phyloP scores from a whole-genome alignment of 2,113 vertebrate species.

The Centropus unirufus region DNA sequence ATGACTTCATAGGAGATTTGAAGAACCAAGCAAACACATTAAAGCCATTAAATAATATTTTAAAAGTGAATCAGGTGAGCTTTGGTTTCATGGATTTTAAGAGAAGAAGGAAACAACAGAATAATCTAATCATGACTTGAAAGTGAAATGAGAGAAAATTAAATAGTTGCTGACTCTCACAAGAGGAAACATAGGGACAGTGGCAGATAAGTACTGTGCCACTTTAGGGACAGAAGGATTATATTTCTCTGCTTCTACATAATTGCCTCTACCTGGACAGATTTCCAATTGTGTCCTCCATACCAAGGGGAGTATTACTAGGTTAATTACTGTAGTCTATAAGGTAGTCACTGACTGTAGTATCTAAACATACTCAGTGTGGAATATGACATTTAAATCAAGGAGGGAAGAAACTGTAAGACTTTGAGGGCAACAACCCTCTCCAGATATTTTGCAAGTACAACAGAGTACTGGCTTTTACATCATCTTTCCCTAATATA shows the following conservation, averaged over 20 bases:
- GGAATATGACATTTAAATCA: background rate
- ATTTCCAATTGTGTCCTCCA: slow-evolving; percentile 23
- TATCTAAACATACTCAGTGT: background rate
- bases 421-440: background rate
- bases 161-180: background rate
- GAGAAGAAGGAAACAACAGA: background rate
- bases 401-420: background rate
- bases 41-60: background rate
- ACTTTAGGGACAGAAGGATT: background rate
- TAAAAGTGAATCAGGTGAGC: background rate
- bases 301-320: background rate
- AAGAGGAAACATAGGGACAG: background rate
- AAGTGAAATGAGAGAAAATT: slow-evolving; percentile 1
- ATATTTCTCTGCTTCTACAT: slow-evolving; percentile 1
- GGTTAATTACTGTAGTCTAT: slow-evolving; percentile 28
- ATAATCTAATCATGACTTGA: background rate
- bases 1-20: background rate
- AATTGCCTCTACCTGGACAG: slow-evolving; percentile 37
- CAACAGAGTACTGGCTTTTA: background rate
- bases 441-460: background rate
- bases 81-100: background rate
- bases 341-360: background rate
- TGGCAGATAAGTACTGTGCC: background rate
- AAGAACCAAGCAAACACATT: slow-evolving; percentile 11
- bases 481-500: background rate